Percentiles rank a stretch among this genome's conserved stretches.
Evolutionary conservation across 2,888 invertebrate genomes (phyloP).

Genomic region (Cataglyphis altisquamis): DNA sequence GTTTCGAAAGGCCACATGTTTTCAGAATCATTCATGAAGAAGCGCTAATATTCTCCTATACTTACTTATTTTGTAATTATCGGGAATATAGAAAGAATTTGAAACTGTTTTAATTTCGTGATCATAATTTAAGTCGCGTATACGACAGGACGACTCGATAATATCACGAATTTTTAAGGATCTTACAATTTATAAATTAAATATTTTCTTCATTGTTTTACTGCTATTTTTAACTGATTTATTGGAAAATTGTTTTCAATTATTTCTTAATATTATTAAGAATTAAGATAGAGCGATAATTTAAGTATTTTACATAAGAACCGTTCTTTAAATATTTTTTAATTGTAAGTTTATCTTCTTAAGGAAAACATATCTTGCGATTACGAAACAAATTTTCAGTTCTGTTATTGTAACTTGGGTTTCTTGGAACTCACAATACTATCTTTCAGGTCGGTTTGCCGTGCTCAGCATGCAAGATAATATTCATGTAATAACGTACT

Average conservation of each 20-base stretch:
- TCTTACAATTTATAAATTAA: neutral
- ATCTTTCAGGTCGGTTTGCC: neutral
- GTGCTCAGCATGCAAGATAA: constrained; percentile 12
- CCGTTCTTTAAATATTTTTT: neutral
- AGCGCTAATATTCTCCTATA: neutral
- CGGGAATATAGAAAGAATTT: neutral
- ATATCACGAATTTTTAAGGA: neutral
- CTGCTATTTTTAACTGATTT: neutral
- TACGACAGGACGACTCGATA: neutral
- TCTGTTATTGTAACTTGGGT: neutral
- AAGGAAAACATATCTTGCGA: neutral
- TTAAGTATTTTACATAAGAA: neutral
- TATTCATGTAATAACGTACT: constrained; percentile 19
- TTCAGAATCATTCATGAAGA: neutral
- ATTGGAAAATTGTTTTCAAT: neutral
- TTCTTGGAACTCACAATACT: constrained; percentile 16
- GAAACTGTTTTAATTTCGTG: neutral
- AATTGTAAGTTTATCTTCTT: neutral
- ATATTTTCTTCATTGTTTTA: neutral
- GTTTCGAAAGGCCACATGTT: neutral
- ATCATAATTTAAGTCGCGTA: neutral
- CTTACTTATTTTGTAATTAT: neutral
- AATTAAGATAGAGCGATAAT: neutral
- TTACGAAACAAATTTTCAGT: neutral
- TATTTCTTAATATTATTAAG: neutral